A percentile compares a stretch with the other conserved stretches of the same genome.
phyloP scores from a whole-genome alignment of 2,113 vertebrate genomes.

The Corapipo altera region DNA sequence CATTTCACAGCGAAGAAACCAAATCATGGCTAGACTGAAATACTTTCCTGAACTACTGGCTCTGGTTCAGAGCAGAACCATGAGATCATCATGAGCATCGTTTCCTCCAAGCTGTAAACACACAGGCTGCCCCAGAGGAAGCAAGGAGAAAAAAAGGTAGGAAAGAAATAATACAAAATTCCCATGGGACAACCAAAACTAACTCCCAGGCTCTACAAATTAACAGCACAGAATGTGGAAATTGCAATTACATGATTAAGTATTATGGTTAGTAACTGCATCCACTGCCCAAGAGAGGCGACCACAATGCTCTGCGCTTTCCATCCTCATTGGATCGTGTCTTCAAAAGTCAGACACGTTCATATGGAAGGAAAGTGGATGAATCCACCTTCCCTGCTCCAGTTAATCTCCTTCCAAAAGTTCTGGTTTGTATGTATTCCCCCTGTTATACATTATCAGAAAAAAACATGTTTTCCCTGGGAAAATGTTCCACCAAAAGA shows the following conservation, averaged over 20 bases:
- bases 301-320: background rate
- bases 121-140: background rate
- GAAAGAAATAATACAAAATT: background rate
- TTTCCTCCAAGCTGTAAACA: background rate
- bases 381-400: background rate
- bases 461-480: background rate
- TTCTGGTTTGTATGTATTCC: background rate
- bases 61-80: background rate
- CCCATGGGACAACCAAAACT: background rate
- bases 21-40: background rate
- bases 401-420: background rate
- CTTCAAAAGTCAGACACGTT: background rate
- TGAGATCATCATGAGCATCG: fast-evolving
- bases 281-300: background rate
- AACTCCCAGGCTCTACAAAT: background rate
- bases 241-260: background rate
- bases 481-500: background rate
- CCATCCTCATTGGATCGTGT: background rate
- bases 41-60: background rate
- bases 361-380: background rate
- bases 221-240: background rate
- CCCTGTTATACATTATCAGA: background rate
- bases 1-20: background rate
- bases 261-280: background rate
- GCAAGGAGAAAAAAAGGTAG: background rate